phyloP scores from a whole-genome alignment of 2,113 vertebrate genomes.

The Brienomyrus longianalis region DNA sequence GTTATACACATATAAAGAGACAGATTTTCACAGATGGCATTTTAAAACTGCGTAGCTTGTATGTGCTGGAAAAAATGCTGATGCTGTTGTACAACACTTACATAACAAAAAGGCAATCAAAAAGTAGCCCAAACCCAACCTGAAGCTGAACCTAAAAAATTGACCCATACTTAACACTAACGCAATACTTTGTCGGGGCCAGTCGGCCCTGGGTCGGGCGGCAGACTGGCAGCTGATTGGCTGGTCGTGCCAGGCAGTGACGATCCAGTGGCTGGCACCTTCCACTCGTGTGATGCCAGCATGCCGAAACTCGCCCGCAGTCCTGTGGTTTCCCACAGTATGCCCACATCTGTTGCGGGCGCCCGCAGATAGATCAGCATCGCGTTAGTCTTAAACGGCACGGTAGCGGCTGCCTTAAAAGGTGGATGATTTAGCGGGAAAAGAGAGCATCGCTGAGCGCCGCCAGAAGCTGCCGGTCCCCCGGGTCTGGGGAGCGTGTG shows the following conservation, averaged over 20 bases:
- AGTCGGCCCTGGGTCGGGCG: not conserved
- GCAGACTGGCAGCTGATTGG: not conserved
- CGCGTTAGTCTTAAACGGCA: not conserved
- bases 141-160: not conserved
- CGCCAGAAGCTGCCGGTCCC: not conserved
- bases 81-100: not conserved
- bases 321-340: not conserved
- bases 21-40: not conserved
- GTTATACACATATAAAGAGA: not conserved
- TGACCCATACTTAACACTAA: not conserved
- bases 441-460: not conserved
- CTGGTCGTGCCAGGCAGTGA: not conserved
- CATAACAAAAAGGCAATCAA: not conserved
- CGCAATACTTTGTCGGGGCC: not conserved
- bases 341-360: not conserved
- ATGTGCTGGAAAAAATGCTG: not conserved
- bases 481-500: not conserved
- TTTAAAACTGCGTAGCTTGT: not conserved
- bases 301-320: not conserved
- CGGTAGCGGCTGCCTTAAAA: not conserved
- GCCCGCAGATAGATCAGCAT: not conserved
- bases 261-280: not conserved
- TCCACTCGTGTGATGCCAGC: not conserved
- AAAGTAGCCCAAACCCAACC: not conserved
- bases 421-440: not conserved